Percentiles rank a stretch among this genome's conserved stretches.
These are phyloP conservation scores for Diceros bicornis DNA, from an alignment of 2,797 vertebrate genomes.

Conservation along the genomic window DNA sequence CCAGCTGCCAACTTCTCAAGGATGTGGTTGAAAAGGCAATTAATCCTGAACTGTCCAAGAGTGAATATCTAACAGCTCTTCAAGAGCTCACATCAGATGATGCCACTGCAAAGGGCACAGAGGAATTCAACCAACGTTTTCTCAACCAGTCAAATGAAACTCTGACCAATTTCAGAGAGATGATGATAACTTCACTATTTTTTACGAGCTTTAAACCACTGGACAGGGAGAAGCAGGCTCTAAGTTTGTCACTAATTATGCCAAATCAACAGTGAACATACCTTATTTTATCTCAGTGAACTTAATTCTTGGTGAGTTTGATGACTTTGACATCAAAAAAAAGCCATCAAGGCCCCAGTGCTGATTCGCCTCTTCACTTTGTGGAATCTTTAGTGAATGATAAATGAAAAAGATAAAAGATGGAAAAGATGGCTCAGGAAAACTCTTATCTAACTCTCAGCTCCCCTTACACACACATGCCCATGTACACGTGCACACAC, in stretches of 20 bases:
- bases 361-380: neutral
- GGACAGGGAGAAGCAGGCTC: neutral
- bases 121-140: neutral
- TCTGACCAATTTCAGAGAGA: fast-evolving
- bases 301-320: neutral
- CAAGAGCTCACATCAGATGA: fast-evolving
- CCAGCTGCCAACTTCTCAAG: neutral
- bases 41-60: fast-evolving
- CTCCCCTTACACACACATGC: neutral
- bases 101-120: fast-evolving
- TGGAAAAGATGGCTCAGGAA: neutral
- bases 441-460: neutral
- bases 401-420: neutral
- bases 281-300: neutral
- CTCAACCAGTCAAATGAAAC: neutral
- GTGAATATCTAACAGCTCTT: fast-evolving
- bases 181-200: neutral
- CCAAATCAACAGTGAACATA: neutral
- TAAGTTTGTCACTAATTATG: too few relatives aligned
- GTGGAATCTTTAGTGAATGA: neutral
- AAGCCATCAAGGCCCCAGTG: neutral
- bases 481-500: neutral
- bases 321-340: neutral
- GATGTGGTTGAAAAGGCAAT: fast-evolving
- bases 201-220: neutral